phyloP scores from a whole-genome alignment of 2,888 invertebrate species.

The Tiliacea citrago region DNA sequence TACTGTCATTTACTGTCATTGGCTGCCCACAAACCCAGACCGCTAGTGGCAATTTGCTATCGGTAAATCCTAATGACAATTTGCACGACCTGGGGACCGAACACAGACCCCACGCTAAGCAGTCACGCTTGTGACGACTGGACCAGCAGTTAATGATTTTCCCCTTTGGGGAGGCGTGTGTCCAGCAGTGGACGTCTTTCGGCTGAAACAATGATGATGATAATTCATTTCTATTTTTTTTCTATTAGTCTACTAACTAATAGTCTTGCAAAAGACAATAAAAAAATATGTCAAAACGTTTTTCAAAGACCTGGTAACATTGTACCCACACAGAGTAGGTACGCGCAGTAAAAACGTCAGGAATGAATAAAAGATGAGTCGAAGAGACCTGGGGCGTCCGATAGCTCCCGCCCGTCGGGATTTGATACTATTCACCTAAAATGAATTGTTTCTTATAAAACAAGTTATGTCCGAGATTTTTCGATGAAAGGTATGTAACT shows the following conservation, averaged over 20 bases:
- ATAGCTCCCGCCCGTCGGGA: conserved; percentile 33
- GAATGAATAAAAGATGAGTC: conserved; percentile 72
- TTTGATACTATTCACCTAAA: conserved; percentile 39
- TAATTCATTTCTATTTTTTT: no score
- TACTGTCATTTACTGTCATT: background rate
- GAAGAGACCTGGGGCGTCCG: conserved; percentile 58
- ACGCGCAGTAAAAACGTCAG: conserved; percentile 37
- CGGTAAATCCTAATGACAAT: background rate
- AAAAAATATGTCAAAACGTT: background rate
- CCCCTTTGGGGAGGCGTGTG: no score
- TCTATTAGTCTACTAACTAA: no score
- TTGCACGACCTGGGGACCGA: background rate
- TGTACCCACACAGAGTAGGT: background rate
- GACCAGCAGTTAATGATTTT: no score
- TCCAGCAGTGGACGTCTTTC: no score
- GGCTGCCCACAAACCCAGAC: background rate
- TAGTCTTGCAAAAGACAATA: no score
- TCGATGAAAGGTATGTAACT: no score
- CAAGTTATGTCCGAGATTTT: conserved; percentile 28
- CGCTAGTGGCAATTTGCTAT: background rate
- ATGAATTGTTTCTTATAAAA: conserved; percentile 54
- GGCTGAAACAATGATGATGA: no score
- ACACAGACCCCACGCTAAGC: background rate
- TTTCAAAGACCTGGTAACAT: conserved; percentile 47
- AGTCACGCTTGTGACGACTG: background rate